A percentile compares a stretch with the other conserved stretches of the same genome.
phyloP scores from a whole-genome alignment of 2,888 invertebrate species.

The Neuroscelio doddi region DNA sequence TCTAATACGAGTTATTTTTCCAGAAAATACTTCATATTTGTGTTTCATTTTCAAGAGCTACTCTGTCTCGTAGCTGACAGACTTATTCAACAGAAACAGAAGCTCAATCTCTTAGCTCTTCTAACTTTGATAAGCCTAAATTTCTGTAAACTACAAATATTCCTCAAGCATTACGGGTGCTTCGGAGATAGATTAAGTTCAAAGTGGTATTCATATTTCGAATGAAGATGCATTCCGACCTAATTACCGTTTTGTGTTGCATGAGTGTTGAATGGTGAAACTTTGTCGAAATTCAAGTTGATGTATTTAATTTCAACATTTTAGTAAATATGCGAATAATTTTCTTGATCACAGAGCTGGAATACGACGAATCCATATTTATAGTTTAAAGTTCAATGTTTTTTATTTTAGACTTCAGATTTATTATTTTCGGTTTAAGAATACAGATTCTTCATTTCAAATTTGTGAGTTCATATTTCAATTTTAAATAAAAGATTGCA shows the following conservation, averaged over 20 bases:
- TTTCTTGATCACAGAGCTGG: too few relatives aligned
- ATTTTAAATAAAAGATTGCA: too few relatives aligned
- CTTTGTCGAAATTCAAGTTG: too few relatives aligned
- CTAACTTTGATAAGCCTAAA: not conserved
- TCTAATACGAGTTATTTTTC: slow-evolving; percentile 15
- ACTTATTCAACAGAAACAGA: not conserved
- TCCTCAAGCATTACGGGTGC: not conserved
- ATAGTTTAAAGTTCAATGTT: too few relatives aligned
- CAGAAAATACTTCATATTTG: slow-evolving; percentile 24
- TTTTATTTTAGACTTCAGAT: too few relatives aligned
- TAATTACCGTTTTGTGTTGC: not conserved
- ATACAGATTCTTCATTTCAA: too few relatives aligned
- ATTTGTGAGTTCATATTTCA: too few relatives aligned
- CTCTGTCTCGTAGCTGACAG: not conserved
- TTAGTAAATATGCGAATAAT: too few relatives aligned
- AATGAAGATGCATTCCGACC: not conserved
- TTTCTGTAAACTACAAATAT: not conserved
- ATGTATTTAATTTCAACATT: too few relatives aligned
- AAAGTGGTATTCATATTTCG: not conserved
- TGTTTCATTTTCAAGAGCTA: slow-evolving; percentile 18
- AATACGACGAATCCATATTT: too few relatives aligned
- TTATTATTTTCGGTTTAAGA: too few relatives aligned
- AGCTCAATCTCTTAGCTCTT: not conserved
- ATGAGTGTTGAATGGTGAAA: too few relatives aligned
- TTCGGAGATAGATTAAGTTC: not conserved